phyloP scores from a whole-genome alignment of 2,888 invertebrate genomes.

The Synanthedon formicaeformis region DNA sequence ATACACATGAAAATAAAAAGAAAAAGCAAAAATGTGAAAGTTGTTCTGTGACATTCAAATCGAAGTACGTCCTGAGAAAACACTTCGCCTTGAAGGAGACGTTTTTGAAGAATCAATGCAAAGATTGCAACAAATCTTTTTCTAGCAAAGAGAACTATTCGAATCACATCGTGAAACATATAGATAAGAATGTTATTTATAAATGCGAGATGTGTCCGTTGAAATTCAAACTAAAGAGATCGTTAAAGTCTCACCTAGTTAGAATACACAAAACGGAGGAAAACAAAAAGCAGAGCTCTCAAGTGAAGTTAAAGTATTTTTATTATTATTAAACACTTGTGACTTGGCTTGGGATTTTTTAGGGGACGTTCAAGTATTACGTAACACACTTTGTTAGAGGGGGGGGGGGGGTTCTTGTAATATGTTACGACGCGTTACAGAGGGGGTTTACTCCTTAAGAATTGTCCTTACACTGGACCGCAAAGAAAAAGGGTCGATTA shows the following conservation, averaged over 20 bases:
- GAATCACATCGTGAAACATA: constrained; percentile 52
- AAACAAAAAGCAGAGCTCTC: not conserved
- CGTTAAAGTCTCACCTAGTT: constrained; percentile 40
- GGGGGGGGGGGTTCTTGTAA: too few species aligned
- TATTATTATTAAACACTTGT: not conserved
- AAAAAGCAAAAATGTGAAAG: constrained; percentile 54
- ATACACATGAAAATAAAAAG: constrained; percentile 38
- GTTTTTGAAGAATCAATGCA: constrained; percentile 47
- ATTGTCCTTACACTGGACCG: too few species aligned
- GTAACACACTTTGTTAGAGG: too few species aligned
- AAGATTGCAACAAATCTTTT: constrained; percentile 57
- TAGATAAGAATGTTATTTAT: constrained; percentile 43
- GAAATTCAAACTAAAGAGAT: constrained; percentile 53
- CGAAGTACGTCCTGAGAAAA: constrained; percentile 49
- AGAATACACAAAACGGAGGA: constrained; percentile 36
- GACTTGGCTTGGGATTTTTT: too few species aligned
- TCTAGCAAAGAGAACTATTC: constrained; percentile 37
- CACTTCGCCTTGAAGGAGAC: constrained; percentile 52
- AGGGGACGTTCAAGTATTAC: too few species aligned
- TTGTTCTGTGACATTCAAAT: constrained; percentile 57
- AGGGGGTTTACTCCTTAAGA: too few species aligned
- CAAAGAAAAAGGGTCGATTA: too few species aligned
- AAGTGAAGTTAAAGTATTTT: not conserved
- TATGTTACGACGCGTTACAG: too few species aligned
- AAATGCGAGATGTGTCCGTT: constrained; percentile 49